Base-by-base conservation (phyloP, 2,797 vertebrate genomes). In the Platalea minor region DNA sequence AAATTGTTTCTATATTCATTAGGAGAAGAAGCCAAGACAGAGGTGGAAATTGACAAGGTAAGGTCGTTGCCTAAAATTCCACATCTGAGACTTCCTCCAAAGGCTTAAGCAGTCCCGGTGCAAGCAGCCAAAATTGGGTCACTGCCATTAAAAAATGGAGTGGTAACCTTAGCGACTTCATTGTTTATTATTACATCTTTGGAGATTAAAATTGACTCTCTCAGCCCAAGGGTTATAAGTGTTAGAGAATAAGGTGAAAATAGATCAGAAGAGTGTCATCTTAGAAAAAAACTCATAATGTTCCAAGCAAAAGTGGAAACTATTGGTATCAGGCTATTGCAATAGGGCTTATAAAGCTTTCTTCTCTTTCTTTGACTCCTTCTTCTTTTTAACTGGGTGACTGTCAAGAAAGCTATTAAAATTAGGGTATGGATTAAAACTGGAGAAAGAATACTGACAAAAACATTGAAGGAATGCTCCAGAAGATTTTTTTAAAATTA, bases 121-220 rank as follows among this genome's bases (percentile, higher is more conserved):
- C 50, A 85, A 85, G 79, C 54, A 93, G 54, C 41, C 43, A 64
- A 68, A 91, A 43, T 31, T 73, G 72, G 43, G 64, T 88, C 64
- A 65, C 46, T 88, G 75, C 50, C 54, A 48, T 85, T 73, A 88
- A 50, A 88, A 85, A 90, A 85, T 41, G 43, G 41, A 90, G 64
- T 74, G 11, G 70, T 88, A 90, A 88, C 79, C 67, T 80, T 91
- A 85, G 78, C 60, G 93, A 94, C 72, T 85, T 79, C 37, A 56
- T 56, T 85, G 46, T 80, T 80, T 90, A 54, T 88, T 82, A 64
- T 80, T 93, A 73, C 11, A 60, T 65, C 25, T 92, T 80, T 82
- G 59, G 72, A 91, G 86, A 83, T 83, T 90, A 91, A 94, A 95
- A 72, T 17, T 35, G 54, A 76, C 37, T 86, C 31, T 68, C 17